Base-by-base conservation (phyloP, 2,888 invertebrate genomes). In the Ichneumoninae sp. region DNA sequence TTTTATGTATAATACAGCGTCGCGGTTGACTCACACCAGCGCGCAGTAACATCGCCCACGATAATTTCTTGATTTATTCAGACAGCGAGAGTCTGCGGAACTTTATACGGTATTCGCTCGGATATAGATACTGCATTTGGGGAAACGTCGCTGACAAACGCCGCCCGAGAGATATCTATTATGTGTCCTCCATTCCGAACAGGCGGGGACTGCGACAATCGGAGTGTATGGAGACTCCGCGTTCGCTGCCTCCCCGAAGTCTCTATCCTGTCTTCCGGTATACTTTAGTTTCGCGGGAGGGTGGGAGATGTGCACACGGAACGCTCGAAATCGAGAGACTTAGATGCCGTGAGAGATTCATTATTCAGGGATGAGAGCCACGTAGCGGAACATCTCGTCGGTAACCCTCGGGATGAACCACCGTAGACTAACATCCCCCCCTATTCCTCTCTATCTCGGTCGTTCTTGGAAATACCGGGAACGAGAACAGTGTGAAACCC, bases 61-160 rank as follows among this genome's bases (percentile, higher is more conserved):
- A 83, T 83, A 69, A 83, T 83, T 83, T 78, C 63, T 57, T 83
- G 74, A 83, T 75, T 79, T 71, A 83, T 83, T 83, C 74, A 79
- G 74, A 70, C 65, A 73, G 75, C 40, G 66, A 40, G 22, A 57
- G 26, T 36, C 36, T 44, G 40, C 71, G 19, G 5, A 69, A 69
- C 68, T 50, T 19, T 66, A 54, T 52, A 73, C 50, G 33, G 52
- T 63, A 81, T 50, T 73, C 76, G 57, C 57, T 50, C 10, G 19
- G 52, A 70, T 66, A 60, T 57, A 47, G 76, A 68, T 50, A 66
- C 54, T 70, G 44, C 19, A 65, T 83, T 63, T 80, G 76, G 50
- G 47, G 69, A 52, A 52, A 47, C 74, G 65, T 68, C 74, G 63
- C 74, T 60, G 74, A 73, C 69, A 69, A 75, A 76, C 81, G 52